Evolutionary conservation across 2,797 vertebrate genomes (phyloP), one percentile per base, ranked within the genome.

Genomic region (Lophius americanus): DNA sequence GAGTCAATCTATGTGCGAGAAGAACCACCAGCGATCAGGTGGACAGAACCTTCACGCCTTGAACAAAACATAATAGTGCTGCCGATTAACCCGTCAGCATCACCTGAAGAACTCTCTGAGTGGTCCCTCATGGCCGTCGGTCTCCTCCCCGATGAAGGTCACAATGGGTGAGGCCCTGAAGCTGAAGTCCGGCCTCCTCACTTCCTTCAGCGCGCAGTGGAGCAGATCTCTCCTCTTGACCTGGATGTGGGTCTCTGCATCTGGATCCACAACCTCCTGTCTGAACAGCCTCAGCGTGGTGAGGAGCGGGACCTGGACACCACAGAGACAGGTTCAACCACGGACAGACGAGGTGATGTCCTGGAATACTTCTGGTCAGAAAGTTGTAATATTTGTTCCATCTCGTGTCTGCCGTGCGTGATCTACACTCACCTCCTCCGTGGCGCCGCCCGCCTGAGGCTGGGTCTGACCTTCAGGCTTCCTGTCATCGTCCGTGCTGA

Each of bases 21-120:
- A 41, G 14, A 54, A 23, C 23, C 23, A 1, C 23, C 23, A 23
- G 23, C 23, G 23, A 23, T 23, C 23, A 23, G 23, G 23, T 23
- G 23, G 23, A 23, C 23, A 23, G 23, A 23, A 23, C 23, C 23
- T 42, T 10, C 6, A 4, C 9, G 7, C 6, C 41, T 9, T 8
- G 3, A 3, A 8, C 41, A 42, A 42, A 8, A 42, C 12, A 48
- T 4, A 4, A 48, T 48, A 11, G 46, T 11, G 14, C 37, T 38
- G 37, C 10, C 10, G 41, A 42, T 42, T 42, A 9, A 9, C 3
- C 42, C 10, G 6, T n/a, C 13, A 43, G 4, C 14, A 9, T 42
- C 8, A 56, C 92, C 92, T 93, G 81, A 94, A 93, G 76, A 93
- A 93, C 61, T 93, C 90, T 7, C 76, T 14, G 53, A 81, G 73